phyloP scores from a whole-genome alignment of 30 jellyfish, hydroid and myxozoan genomes.

The Euphysa ruthae region DNA sequence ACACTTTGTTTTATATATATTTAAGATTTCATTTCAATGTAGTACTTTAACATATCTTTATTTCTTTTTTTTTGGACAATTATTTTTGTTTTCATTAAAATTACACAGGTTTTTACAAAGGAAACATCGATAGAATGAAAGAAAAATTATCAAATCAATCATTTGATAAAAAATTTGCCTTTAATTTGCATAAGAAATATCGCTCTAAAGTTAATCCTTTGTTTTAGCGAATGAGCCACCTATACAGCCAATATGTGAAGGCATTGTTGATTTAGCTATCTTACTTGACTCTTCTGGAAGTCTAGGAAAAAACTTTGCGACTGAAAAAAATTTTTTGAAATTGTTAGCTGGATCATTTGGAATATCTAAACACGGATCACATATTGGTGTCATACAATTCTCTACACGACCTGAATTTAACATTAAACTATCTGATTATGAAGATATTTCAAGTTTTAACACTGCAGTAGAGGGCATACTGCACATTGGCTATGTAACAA shows the following conservation, averaged over 20 bases:
- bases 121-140: too few relatives aligned
- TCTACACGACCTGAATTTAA: conserved; percentile 67
- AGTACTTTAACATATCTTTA: too few relatives aligned
- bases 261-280: conserved; percentile 73
- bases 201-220: too few relatives aligned
- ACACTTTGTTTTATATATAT: too few relatives aligned
- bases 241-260: conserved; percentile 21
- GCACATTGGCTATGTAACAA: conserved; percentile 70
- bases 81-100: too few relatives aligned
- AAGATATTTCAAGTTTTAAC: conserved; percentile 41
- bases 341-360: conserved; percentile 50
- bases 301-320: conserved; percentile 49
- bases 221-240: too few relatives aligned
- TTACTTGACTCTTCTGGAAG: conserved; percentile 93
- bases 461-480: conserved; percentile 75
- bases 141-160: too few relatives aligned
- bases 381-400: conserved; percentile 81
- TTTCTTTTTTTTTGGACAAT: too few relatives aligned
- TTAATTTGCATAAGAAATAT: too few relatives aligned
- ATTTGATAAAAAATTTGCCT: too few relatives aligned
- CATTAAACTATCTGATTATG: conserved; percentile 46
- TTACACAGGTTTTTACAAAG: too few relatives aligned
- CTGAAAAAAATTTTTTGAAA: conserved; percentile 75
- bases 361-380: conserved; percentile 49
- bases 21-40: too few relatives aligned